Evolutionary conservation across 2,888 invertebrate species (phyloP).

Genomic region (Limnephilus marmoratus): DNA sequence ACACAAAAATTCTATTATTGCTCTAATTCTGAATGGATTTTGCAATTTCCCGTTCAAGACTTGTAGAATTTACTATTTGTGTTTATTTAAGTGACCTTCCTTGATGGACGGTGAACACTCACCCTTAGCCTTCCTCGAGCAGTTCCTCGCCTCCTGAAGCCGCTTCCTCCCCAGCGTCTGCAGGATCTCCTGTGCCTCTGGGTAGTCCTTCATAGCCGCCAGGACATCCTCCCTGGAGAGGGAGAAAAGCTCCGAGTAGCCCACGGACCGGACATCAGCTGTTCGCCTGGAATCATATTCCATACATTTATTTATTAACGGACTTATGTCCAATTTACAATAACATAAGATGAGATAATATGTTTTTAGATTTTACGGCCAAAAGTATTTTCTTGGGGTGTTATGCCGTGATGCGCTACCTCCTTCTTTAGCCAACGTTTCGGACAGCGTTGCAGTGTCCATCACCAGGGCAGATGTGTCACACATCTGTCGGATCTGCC

Average conservation of each 20-base stretch:
- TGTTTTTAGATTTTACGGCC: too few species aligned
- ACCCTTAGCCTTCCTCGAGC: conserved; percentile 75
- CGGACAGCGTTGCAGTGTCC: too few species aligned
- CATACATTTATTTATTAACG: neutral
- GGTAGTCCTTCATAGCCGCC: conserved; percentile 97
- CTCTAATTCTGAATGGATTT: neutral
- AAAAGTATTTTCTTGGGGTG: too few species aligned
- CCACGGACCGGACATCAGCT: conserved; percentile 96
- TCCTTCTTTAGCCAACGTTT: too few species aligned
- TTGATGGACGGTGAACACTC: neutral
- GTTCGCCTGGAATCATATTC: conserved; percentile 84
- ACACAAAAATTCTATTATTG: neutral
- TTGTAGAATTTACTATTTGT: too few species aligned
- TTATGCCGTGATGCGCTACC: too few species aligned
- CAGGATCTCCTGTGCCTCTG: conserved; percentile 96
- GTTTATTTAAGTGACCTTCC: neutral
- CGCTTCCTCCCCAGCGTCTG: conserved; percentile 92
- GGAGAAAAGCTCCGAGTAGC: conserved; percentile 96
- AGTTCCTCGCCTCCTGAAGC: conserved; percentile 87
- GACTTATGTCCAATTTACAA: too few species aligned
- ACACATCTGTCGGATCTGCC: too few species aligned
- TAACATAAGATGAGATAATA: too few species aligned
- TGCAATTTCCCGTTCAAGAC: neutral
- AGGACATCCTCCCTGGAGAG: conserved; percentile 95
- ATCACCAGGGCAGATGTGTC: too few species aligned